These are phyloP conservation scores for Varanus komodoensis DNA, from an alignment of 2,113 vertebrate genomes.

Conservation along the genomic window DNA sequence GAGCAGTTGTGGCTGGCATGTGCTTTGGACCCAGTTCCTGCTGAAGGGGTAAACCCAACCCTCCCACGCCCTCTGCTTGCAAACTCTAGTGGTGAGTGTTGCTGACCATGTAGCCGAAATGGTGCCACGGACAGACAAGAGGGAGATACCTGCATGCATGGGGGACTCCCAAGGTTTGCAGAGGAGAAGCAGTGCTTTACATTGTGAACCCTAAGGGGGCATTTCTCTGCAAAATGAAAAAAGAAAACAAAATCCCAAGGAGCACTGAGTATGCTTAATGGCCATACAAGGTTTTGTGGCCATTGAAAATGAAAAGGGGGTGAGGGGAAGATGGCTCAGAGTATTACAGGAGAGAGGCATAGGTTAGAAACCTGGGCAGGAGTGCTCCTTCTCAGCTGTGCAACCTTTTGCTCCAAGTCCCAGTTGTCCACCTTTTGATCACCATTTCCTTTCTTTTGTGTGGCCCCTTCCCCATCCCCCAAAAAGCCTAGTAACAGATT, in stretches of 20 bases:
- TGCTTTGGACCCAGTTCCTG: too few relatives aligned
- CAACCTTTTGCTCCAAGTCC: neutral
- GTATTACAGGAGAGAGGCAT: too few relatives aligned
- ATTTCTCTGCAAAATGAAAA: neutral
- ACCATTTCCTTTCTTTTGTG: neutral
- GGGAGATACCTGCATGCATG: neutral
- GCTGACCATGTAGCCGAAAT: neutral
- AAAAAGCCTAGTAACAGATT: slow-evolving; percentile 86
- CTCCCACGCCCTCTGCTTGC: neutral
- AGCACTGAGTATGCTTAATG: too few relatives aligned
- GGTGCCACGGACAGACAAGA: neutral
- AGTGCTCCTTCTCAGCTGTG: neutral
- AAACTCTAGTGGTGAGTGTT: neutral
- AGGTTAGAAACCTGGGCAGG: neutral
- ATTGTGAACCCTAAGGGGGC: neutral
- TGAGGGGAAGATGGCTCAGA: neutral
- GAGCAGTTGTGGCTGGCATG: neutral
- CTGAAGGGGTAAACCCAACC: neutral
- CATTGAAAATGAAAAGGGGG: neutral
- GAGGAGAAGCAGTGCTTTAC: neutral
- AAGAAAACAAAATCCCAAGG: neutral
- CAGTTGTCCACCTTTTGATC: neutral
- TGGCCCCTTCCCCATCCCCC: neutral
- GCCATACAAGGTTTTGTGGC: too few relatives aligned
- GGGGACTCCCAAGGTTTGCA: neutral